Percentiles rank a stretch among this genome's conserved stretches.
Conservation (phyloP, 2,113 vertebrate species). For the Mus spicilegus region DNA sequence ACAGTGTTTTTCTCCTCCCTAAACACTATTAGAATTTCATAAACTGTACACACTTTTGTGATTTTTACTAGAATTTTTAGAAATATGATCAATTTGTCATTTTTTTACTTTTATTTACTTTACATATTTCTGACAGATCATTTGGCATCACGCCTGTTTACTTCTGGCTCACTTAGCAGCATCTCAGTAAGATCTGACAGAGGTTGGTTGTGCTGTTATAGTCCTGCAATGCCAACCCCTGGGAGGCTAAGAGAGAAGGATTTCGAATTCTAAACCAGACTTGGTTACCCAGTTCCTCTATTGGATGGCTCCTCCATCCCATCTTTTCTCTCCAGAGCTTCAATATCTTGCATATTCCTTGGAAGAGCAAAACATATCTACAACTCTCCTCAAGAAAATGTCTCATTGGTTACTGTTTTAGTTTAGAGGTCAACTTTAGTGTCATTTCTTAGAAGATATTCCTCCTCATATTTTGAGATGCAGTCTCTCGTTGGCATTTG, state of each 20-base stretch:
- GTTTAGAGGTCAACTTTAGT: background rate
- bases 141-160: background rate
- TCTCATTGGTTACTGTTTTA: too few relatives aligned
- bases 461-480: background rate
- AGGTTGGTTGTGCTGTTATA: background rate
- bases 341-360: background rate
- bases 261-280: background rate
- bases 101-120: slow-evolving; percentile 4
- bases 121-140: background rate
- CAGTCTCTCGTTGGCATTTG: background rate
- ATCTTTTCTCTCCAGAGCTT: background rate
- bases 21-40: slow-evolving; percentile 15
- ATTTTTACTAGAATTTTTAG: background rate
- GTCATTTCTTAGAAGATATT: background rate
- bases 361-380: background rate
- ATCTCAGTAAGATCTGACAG: background rate
- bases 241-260: background rate
- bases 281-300: too few relatives aligned
- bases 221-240: background rate
- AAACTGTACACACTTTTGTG: background rate
- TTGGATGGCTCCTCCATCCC: background rate
- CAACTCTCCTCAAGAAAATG: background rate
- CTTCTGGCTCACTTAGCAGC: slow-evolving; percentile 11
- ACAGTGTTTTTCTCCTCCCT: background rate
- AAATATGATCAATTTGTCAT: background rate